Evolutionary conservation across 1,140 invertebrate genomes (phyloP), one percentile per base, ranked within the genome.

Genomic region (Proales similis): DNA sequence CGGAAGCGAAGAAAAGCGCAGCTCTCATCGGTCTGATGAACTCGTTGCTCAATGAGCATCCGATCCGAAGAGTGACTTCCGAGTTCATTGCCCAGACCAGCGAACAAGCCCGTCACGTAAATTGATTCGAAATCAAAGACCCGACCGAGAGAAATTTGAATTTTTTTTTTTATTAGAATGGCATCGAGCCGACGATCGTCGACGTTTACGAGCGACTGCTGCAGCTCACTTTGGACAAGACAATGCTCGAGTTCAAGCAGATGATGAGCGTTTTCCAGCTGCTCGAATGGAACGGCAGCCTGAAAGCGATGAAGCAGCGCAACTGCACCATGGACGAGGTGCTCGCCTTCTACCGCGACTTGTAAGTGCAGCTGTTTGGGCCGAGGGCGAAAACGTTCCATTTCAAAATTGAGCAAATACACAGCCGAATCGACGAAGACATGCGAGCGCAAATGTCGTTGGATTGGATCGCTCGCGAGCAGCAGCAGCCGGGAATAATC

Each of bases 11-110:
- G 33, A 81, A 89, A 66, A 92, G 88, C 68, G 89, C 89, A 2
- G 90, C 90, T 0, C 92, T 93, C 79, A 92, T 94, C 60, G 90
- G 90, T 4, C 79, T 94, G 6, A 93, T 93, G 88, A 94, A 93
- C 76, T 92, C 88, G 4, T 88, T 94, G 2, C 93, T 93, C 73
- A 94, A 93, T 72, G 90, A 94, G 68, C 90, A 93, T 77, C 89
- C 90, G 9, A 90, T 88, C 0, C 78, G 90, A 68, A 83, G 86
- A 66, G 93, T 94, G 66, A 88, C 87, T 0, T 88, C 91, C 69
- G 87, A 91, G 67, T 93, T 93, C 73, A 91, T 93, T 36, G 86
- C 90, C 71, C 90, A 89, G 74, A 88, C 89, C 9, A 86, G 92
- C 2, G 82, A 84, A 7, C 88, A 92, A 77, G 89, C 89, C 2